Base-by-base conservation (phyloP, 1,140 invertebrate genomes). In the Drosophila teissieri region DNA sequence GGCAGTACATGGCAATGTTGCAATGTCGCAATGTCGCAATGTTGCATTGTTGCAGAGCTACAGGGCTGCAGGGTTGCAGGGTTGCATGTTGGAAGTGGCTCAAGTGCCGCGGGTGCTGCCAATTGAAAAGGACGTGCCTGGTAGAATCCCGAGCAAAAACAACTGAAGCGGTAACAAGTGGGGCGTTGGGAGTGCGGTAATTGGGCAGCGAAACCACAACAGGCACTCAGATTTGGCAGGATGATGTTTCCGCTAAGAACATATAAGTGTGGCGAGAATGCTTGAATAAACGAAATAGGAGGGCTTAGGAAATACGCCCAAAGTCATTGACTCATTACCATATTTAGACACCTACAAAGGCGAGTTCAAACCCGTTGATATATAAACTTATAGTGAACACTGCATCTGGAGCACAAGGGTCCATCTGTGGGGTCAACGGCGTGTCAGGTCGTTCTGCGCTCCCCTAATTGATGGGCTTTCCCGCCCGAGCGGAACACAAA, bases 391-490 rank as follows among this genome's bases (percentile, higher is more conserved):
- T 15, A n/a, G 19, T 19, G 0, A 19, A 11, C 19, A 12, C 24
- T n/a, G 22, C 45, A 73, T 53, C 44, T 63, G 31, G 24, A 62
- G 55, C 39, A 19, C 19, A 22, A 37, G 60, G 17, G 15, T 8
- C 24, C 19, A 22, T n/a, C 17, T 52, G 37, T 37, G 22, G 39
- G 60, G 64, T 42, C n/a, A 22, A 6, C 10, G 7, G 51, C 17
- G 39, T 54, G 27, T 34, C 24, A 42, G 48, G 64, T 68, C 58
- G 42, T 17, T 37, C 8, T 37, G 36, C 8, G 36, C 55, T 24
- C 15, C 64, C 60, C 46, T 68, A 68, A 68, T 68, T 68, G 64
- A 65, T 68, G 46, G 60, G 19, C 48, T 31, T 69, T 57, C 19
- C 24, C 55, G 22, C 12, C 3, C 54, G 31, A 27, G 48, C 39